phyloP scores from a whole-genome alignment of 2,888 invertebrate genomes.

The Idaea straminata region DNA sequence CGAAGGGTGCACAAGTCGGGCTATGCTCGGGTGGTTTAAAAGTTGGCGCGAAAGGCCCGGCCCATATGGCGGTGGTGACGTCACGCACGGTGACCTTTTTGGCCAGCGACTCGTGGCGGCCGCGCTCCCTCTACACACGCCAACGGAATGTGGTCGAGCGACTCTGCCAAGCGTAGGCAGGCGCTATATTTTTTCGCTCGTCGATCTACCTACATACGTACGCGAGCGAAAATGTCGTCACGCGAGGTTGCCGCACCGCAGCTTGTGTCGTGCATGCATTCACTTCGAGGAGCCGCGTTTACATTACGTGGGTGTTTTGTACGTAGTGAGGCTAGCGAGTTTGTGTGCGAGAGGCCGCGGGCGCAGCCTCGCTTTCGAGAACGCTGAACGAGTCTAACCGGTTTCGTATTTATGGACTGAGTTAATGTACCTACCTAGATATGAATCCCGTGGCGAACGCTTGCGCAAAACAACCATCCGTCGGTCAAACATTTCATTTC shows the following conservation, averaged over 20 bases:
- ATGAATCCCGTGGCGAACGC: conserved; percentile 67
- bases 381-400: conserved; percentile 76
- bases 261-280: conserved; percentile 67
- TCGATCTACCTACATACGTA: conserved; percentile 75
- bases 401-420: conserved; percentile 77
- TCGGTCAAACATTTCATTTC: conserved; percentile 22
- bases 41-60: conserved; percentile 52
- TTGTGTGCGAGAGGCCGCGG: conserved; percentile 72
- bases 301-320: conserved; percentile 71
- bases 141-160: conserved; percentile 76
- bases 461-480: conserved; percentile 65
- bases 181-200: conserved; percentile 75
- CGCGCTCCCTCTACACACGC: conserved; percentile 64
- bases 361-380: conserved; percentile 75
- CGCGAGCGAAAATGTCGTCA: conserved; percentile 81
- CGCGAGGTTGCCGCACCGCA: conserved; percentile 78
- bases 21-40: conserved; percentile 44
- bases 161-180: conserved; percentile 78
- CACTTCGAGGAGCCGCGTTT: conserved; percentile 60
- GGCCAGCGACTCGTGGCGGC: conserved; percentile 61
- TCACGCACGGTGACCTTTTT: conserved; percentile 75
- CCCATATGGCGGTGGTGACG: conserved; percentile 73
- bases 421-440: conserved; percentile 77
- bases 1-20: conserved; percentile 26
- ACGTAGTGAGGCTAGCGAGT: conserved; percentile 47